Evolutionary conservation across 2,113 vertebrate genomes (phyloP).

Genomic region (Elephantulus edwardii): DNA sequence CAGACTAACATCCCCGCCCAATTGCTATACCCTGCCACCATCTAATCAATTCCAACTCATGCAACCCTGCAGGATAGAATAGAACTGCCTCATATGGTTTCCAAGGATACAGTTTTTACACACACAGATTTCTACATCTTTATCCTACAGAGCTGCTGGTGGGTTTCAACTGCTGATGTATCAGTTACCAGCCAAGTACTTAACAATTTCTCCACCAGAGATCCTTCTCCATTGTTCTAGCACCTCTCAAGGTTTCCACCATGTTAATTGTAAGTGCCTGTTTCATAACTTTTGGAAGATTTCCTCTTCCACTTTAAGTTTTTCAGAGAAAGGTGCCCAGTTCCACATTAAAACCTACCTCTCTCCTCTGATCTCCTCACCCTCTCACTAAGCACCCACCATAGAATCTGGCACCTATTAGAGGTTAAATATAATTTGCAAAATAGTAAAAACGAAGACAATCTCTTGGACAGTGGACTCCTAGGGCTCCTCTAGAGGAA

Average conservation of each 20-base stretch:
- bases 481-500: background rate
- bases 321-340: background rate
- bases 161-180: background rate
- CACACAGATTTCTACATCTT: background rate
- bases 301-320: background rate
- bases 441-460: background rate
- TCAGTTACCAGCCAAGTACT: background rate
- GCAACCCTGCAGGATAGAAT: background rate
- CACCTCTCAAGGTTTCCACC: background rate
- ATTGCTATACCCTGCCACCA: background rate
- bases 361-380: background rate
- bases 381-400: background rate
- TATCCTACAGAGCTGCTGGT: background rate
- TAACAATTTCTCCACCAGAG: background rate
- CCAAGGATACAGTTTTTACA: background rate
- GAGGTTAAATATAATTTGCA: background rate
- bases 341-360: background rate
- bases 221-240: background rate
- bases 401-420: background rate
- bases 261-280: background rate
- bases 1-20: background rate
- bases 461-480: background rate
- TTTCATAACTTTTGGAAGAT: background rate
- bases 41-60: background rate
- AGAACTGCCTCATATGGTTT: background rate